Conservation (phyloP, 2,797 vertebrate genomes). For the Platyrinchus mystaceus region DNA sequence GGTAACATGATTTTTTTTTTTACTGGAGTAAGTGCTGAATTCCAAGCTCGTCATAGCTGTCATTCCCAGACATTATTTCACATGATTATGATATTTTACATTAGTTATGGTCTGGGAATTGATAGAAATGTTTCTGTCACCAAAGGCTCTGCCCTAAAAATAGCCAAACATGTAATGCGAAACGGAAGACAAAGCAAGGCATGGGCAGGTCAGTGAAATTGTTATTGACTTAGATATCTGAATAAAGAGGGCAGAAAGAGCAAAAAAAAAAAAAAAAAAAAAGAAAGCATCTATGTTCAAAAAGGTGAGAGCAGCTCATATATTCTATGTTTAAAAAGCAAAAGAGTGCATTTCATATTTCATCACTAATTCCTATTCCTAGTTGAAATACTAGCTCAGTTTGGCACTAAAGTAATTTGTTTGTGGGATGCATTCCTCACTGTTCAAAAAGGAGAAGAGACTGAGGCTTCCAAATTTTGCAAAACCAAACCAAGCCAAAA, state of each 20-base stretch:
- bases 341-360: not conserved
- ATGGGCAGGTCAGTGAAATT: not conserved
- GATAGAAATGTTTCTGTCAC: not conserved
- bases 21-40: not conserved
- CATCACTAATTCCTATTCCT: not conserved
- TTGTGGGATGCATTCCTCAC: not conserved
- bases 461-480: not conserved
- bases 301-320: not conserved
- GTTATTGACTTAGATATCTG: not conserved
- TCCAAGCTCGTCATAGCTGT: not conserved
- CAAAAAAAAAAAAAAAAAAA: not conserved
- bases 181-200: not conserved
- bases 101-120: not conserved
- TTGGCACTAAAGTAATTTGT: not conserved
- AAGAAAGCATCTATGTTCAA: not conserved
- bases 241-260: not conserved
- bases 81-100: not conserved
- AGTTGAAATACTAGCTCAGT: not conserved
- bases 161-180: not conserved
- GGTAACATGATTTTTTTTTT: not conserved
- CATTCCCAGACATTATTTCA: not conserved
- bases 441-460: not conserved
- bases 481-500: not conserved
- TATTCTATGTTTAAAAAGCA: not conserved
- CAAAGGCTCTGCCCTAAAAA: not conserved